phyloP scores from a whole-genome alignment of 2,113 vertebrate genomes.

The Alosa alosa region DNA sequence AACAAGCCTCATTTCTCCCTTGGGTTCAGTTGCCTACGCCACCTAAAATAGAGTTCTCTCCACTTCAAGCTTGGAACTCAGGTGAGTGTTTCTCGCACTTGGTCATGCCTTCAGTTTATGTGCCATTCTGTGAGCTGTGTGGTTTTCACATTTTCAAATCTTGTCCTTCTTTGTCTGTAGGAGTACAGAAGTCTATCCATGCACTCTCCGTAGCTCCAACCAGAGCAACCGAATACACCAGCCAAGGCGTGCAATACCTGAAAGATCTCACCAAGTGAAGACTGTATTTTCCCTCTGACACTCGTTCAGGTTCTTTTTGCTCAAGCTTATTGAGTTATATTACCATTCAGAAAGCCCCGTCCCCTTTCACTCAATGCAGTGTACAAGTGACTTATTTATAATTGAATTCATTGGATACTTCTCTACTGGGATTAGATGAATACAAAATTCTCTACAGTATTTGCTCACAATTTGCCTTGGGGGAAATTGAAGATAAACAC shows the following conservation, averaged over 20 bases:
- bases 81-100: conserved; percentile 68
- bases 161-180: conserved; percentile 60
- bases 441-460: conserved; percentile 5
- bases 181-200: conserved; percentile 78
- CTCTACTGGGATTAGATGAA: background rate
- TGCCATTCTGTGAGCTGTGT: background rate
- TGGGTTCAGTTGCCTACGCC: conserved; percentile 75
- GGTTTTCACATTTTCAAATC: background rate
- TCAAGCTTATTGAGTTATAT: background rate
- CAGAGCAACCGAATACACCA: conserved; percentile 75
- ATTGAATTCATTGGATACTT: background rate
- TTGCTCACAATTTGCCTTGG: background rate
- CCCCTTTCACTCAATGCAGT: background rate
- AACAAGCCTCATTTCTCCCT: background rate
- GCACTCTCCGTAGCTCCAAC: conserved; percentile 81
- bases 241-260: conserved; percentile 78
- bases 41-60: conserved; percentile 81
- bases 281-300: background rate
- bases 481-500: background rate
- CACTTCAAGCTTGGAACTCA: conserved; percentile 83
- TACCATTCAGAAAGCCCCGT: background rate
- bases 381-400: background rate
- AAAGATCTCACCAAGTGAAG: conserved; percentile 80
- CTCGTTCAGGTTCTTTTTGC: background rate
- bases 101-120: background rate